Conservation (phyloP, 2,888 invertebrate species). For the Euclidia mi region DNA sequence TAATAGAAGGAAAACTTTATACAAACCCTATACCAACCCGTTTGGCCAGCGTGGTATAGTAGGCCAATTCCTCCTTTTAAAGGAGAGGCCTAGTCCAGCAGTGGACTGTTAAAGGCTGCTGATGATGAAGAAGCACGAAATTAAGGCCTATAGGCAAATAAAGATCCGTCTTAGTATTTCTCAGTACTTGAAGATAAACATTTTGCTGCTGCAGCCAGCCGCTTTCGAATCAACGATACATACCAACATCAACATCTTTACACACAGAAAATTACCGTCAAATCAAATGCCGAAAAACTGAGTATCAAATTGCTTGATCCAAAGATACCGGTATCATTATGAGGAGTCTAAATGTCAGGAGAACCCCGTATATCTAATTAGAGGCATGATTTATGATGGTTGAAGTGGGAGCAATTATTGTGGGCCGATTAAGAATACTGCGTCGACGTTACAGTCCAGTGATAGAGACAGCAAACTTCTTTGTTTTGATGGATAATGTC, state of each 20-base stretch:
- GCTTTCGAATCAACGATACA: not conserved
- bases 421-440: slow-evolving; percentile 63
- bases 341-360: slow-evolving; percentile 55
- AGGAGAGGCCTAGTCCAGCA: too few relatives aligned
- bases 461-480: slow-evolving; percentile 27
- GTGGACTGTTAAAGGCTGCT: too few relatives aligned
- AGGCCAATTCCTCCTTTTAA: too few relatives aligned
- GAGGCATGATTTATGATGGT: slow-evolving; percentile 73
- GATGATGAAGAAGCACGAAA: too few relatives aligned
- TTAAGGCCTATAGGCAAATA: too few relatives aligned
- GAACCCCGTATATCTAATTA: slow-evolving; percentile 72
- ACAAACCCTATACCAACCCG: too few relatives aligned
- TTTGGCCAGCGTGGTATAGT: too few relatives aligned
- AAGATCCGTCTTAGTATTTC: too few relatives aligned
- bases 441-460: slow-evolving; percentile 57
- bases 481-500: slow-evolving; percentile 29
- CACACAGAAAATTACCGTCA: slow-evolving; percentile 38
- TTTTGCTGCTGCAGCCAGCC: too few relatives aligned
- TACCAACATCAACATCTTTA: not conserved
- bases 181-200: too few relatives aligned
- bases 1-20: too few relatives aligned
- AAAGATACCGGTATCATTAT: slow-evolving; percentile 59
- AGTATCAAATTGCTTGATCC: slow-evolving; percentile 49
- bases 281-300: slow-evolving; percentile 51
- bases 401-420: slow-evolving; percentile 73